Evolutionary conservation across 2,113 vertebrate species (phyloP), one percentile per base, ranked within the genome.

Genomic region (Ciconia boyciana): DNA sequence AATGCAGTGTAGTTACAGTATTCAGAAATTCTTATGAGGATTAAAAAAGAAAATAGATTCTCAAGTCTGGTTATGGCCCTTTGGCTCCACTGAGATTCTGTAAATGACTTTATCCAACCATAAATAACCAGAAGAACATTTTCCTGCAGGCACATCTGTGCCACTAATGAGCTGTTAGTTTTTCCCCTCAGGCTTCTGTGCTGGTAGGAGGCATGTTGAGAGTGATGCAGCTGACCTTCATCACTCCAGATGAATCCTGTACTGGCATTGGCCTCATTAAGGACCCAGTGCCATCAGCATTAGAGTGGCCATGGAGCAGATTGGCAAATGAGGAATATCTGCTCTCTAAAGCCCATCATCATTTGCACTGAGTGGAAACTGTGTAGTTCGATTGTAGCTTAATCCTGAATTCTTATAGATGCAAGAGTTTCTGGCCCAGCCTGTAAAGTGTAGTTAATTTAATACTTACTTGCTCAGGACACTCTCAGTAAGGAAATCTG

Each of bases 91-190:
- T 78, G 87, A 93, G 65, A 44, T 79, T 82, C 83, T 65, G 43
- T 68, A 91, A 94, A 82, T 93, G 3, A 72, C 48, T 95, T 91
- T 91, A 62, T 74, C 44, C 81, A 84, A 60, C 65, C 80, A 93
- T 95, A 94, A 95, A 96, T 94, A 95, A 95, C 81, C 84, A 93
- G 70, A 91, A 32, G 64, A 96, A 71, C 55, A 64, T 94, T 89
- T 87, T 96, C 48, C 69, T 84, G n/a, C 46, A 55, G 94, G 74
- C 80, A 71, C 57, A 84, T 92, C 87, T 91, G 46, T 84, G 93
- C 51, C 77, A 68, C 89, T 94, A 83, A 89, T 84, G 93, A 91
- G 65, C 69, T 10, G 3, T 95, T 91, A 87, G 83, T 64, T 81
- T 93, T 93, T 76, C 48, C 91, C 83, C 70, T 84, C 57, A 1